Evolutionary conservation across 2,113 vertebrate species (phyloP).

Genomic region (Cepphus grylle): DNA sequence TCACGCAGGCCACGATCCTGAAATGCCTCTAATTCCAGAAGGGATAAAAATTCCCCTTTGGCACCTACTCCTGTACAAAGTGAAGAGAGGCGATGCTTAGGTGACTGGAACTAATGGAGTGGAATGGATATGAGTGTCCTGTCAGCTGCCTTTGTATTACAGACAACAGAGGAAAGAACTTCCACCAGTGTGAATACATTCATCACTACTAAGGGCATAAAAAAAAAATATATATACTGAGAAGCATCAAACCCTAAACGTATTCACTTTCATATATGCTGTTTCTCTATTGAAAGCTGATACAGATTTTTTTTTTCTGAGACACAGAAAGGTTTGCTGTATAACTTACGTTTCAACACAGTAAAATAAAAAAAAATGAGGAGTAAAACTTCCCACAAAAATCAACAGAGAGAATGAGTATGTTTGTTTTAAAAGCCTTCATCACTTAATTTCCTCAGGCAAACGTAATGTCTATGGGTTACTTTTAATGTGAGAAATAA

Average conservation of each 20-base stretch:
- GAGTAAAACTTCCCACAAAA: not conserved
- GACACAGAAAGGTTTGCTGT: not conserved
- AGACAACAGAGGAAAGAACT: not conserved
- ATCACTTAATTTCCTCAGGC: not conserved
- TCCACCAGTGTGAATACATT: not conserved
- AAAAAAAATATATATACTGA: not conserved
- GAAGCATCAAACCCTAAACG: not conserved
- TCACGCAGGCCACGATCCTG: not conserved
- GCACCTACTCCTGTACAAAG: not conserved
- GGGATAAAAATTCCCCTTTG: not conserved
- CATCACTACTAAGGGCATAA: not conserved
- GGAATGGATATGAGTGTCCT: not conserved
- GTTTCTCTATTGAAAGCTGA: not conserved
- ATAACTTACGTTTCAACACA: not conserved
- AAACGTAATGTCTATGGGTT: constrained; percentile 33
- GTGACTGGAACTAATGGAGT: not conserved
- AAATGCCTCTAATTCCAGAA: not conserved
- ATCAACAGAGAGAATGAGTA: not conserved
- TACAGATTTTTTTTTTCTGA: not conserved
- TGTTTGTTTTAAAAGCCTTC: constrained; percentile 1
- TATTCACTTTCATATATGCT: not conserved
- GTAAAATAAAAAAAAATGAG: not conserved
- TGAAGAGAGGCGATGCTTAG: not conserved
- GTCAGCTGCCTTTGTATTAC: not conserved
- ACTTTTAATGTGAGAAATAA: constrained; percentile 59